phyloP scores from a whole-genome alignment of 2,888 invertebrate genomes.

The Phasia obesa region DNA sequence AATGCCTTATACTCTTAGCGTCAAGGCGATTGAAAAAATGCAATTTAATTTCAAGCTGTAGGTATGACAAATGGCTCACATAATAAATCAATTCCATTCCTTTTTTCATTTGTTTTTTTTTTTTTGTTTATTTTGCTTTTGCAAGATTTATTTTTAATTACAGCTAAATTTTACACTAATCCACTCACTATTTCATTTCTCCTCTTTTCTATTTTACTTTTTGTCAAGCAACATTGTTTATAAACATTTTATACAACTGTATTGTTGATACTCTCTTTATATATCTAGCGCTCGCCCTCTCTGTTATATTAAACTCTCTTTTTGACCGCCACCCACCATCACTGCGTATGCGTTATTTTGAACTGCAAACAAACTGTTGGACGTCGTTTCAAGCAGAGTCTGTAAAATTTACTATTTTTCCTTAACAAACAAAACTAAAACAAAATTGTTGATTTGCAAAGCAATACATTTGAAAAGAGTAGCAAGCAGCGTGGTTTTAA shows the following conservation, averaged over 20 bases:
- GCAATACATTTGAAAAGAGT: too few species aligned
- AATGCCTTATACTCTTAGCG: background rate
- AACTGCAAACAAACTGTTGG: constrained; percentile 70
- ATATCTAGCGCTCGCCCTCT: background rate
- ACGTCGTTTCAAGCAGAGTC: constrained; percentile 39
- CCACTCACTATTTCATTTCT: background rate
- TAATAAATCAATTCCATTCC: constrained; percentile 57
- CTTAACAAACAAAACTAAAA: background rate
- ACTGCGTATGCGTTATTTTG: constrained; percentile 41
- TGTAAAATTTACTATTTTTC: background rate
- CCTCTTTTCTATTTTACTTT: too few species aligned
- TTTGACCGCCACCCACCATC: too few species aligned
- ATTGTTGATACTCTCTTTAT: background rate
- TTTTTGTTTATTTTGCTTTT: constrained; percentile 22
- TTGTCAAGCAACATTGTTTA: constrained; percentile 30
- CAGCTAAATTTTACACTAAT: constrained; percentile 35
- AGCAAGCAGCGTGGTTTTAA: too few species aligned
- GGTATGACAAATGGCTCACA: constrained; percentile 58
- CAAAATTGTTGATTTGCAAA: background rate
- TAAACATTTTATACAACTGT: constrained; percentile 27
- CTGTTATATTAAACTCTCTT: background rate
- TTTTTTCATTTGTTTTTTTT: constrained; percentile 14
- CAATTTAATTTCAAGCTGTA: constrained; percentile 44
- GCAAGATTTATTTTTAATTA: constrained; percentile 64
- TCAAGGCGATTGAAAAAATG: constrained; percentile 45